Base-by-base conservation (phyloP, 2,797 vertebrate genomes). In the Alectoris magna region DNA sequence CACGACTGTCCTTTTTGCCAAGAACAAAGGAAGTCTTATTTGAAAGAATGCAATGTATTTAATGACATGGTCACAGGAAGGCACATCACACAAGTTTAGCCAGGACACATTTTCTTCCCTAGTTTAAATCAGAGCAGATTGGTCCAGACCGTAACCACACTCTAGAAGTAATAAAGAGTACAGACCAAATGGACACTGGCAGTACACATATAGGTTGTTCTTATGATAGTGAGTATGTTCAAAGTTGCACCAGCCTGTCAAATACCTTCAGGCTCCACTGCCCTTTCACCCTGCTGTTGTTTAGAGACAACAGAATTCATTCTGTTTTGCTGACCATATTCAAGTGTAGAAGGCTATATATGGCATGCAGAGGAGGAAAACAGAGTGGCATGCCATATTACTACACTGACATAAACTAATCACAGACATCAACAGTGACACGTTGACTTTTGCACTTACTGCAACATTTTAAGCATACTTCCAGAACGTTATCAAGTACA, bases 391-490 rank as follows among this genome's bases (percentile, higher is more conserved):
- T 62, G 48, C 76, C 82, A 87, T 56, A 38, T 34, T 2, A 4
- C 39, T 27, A 38, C 71, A 29, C 41, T 88, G 88, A 90, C 6
- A 22, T 85, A 72, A 88, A 70, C 78, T 79, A 72, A 72, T 49
- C 83, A 72, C 55, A 64, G 76, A 39, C 79, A 87, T 38, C 10
- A 44, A 77, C 63, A 78, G 71, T 39, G 70, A 75, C 82, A 91
- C 82, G 43, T 15, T 73, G 93, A 84, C 94, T 95, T 93, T 91
- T 94, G 92, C 71, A 87, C 86, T 72, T 80, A 93, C 24, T 46
- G 75, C 78, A 93, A 17, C 92, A 75, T 95, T 95, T 92, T 81
- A 93, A 95, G 46, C 27, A 43, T 90, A 74, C 75, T 85, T 88
- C 74, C 58, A 84, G 59, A 2, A 0, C 55, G 60, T 78, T 75